phyloP scores from a whole-genome alignment of 2,113 vertebrate species.

The Anhinga rufa region DNA sequence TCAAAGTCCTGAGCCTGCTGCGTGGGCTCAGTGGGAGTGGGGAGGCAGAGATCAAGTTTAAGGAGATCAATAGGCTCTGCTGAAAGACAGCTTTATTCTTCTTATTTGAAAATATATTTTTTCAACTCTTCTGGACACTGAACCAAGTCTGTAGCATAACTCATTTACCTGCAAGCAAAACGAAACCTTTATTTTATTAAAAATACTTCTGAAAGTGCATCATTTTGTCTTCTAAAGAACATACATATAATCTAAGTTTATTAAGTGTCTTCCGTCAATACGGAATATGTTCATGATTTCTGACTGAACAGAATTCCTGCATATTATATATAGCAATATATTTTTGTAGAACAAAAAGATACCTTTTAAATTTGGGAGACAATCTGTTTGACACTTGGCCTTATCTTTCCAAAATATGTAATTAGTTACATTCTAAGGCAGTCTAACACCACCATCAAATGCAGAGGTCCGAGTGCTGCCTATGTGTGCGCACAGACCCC shows the following conservation, averaged over 20 bases:
- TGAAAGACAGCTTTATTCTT: constrained; percentile 22
- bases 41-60: background rate
- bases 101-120: background rate
- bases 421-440: background rate
- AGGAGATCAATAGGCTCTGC: background rate
- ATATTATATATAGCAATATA: background rate
- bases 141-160: background rate
- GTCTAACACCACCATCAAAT: background rate
- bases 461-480: background rate
- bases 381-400: background rate
- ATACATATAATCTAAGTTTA: background rate
- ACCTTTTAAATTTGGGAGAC: background rate
- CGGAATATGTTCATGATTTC: background rate
- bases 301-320: background rate
- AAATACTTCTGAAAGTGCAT: background rate
- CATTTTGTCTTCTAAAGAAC: background rate
- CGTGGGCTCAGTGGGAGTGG: background rate
- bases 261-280: background rate
- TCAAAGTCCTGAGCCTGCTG: background rate
- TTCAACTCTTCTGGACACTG: constrained; percentile 13
- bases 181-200: constrained; percentile 24
- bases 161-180: constrained; percentile 31
- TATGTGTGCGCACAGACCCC: background rate
- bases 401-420: background rate
- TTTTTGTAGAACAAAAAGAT: background rate